phyloP scores from a whole-genome alignment of 2,888 invertebrate genomes.

The Megaustenia siamemsis region DNA sequence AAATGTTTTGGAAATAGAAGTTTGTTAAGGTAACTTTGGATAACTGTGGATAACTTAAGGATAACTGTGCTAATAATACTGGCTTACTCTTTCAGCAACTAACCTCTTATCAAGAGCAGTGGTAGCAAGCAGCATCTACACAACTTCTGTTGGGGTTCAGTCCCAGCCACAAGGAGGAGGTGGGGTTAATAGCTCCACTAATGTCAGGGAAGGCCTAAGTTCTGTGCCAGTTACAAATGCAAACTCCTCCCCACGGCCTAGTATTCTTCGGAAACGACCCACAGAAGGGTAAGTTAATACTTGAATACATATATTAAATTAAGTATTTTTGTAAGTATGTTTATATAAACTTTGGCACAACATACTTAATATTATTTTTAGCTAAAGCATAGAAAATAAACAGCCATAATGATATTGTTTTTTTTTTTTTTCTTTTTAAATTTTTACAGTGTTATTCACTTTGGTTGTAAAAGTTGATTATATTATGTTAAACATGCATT shows the following conservation, averaged over 20 bases:
- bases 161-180: slow-evolving; percentile 55
- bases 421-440: too few relatives aligned
- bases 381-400: too few relatives aligned
- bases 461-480: too few relatives aligned
- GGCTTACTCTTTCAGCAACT: background rate
- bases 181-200: background rate
- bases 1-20: too few relatives aligned
- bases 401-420: too few relatives aligned
- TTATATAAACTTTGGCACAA: too few relatives aligned
- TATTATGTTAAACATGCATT: too few relatives aligned
- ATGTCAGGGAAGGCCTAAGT: slow-evolving; percentile 36
- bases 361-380: too few relatives aligned
- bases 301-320: background rate
- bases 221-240: slow-evolving; percentile 66
- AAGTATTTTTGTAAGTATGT: too few relatives aligned
- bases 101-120: slow-evolving; percentile 60
- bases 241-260: slow-evolving; percentile 87
- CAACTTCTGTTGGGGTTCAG: slow-evolving; percentile 58
- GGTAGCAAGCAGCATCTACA: slow-evolving; percentile 64
- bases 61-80: background rate
- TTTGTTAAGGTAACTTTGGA: too few relatives aligned
- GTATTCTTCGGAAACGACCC: slow-evolving; percentile 92
- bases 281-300: slow-evolving; percentile 86
- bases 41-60: too few relatives aligned
- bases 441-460: too few relatives aligned